phyloP scores from a whole-genome alignment of 2,888 invertebrate genomes.

The Cantharis flavilabris region DNA sequence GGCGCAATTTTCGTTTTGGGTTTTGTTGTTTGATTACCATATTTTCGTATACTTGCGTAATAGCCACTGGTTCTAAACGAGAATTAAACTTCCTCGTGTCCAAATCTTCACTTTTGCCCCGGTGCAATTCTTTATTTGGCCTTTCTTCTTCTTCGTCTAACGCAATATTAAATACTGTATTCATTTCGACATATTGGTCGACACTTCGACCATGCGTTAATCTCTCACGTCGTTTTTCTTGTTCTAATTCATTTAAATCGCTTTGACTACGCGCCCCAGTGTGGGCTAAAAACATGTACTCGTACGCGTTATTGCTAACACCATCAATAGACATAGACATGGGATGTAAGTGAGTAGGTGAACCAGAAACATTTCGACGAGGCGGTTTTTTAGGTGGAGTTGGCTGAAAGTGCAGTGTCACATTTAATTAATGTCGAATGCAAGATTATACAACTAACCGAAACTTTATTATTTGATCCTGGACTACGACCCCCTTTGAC shows the following conservation, averaged over 20 bases:
- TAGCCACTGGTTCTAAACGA: slow-evolving; percentile 69
- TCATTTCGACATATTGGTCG: slow-evolving; percentile 80
- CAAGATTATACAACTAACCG: slow-evolving; percentile 56
- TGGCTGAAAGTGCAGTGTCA: slow-evolving; percentile 60
- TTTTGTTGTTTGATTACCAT: slow-evolving; percentile 73
- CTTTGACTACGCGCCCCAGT: slow-evolving; percentile 72
- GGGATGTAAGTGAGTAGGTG: slow-evolving; percentile 75
- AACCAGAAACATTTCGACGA: slow-evolving; percentile 81
- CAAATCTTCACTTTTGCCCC: slow-evolving; percentile 55
- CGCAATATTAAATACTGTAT: slow-evolving; percentile 60
- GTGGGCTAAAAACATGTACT: slow-evolving; percentile 66
- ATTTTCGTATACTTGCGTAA: slow-evolving; percentile 75
- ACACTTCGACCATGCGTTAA: slow-evolving; percentile 74
- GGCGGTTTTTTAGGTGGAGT: slow-evolving; percentile 91
- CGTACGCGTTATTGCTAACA: slow-evolving; percentile 66
- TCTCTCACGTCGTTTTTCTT: slow-evolving; percentile 56
- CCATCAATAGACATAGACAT: slow-evolving; percentile 63
- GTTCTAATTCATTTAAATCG: slow-evolving; percentile 70
- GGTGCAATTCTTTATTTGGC: slow-evolving; percentile 49
- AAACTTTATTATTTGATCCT: slow-evolving; percentile 65
- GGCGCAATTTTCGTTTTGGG: slow-evolving; percentile 70
- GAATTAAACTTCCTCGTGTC: slow-evolving; percentile 55
- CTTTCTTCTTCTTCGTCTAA: slow-evolving; percentile 51
- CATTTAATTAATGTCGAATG: background rate
- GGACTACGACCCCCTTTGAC: slow-evolving; percentile 61